Evolutionary conservation across 2,797 vertebrate genomes (phyloP).

Genomic region (Chelonia mydas): DNA sequence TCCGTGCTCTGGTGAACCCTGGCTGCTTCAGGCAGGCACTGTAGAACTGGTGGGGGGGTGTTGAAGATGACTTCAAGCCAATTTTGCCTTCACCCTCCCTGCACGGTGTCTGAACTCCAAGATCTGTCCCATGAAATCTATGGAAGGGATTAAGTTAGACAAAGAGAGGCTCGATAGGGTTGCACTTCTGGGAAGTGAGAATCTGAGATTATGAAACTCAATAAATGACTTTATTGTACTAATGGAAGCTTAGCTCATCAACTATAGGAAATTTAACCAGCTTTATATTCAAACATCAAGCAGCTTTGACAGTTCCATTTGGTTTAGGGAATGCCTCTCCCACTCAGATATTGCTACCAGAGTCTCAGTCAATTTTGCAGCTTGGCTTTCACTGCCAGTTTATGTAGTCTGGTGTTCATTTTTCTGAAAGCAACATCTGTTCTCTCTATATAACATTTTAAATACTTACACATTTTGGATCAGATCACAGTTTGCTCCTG

Average conservation of each 20-base stretch:
- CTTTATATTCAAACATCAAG: neutral
- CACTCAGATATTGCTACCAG: neutral
- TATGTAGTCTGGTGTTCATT: neutral
- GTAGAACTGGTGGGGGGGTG: neutral
- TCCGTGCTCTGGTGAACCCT: neutral
- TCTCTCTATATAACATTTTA: neutral
- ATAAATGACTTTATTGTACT: neutral
- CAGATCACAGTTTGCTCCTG: neutral
- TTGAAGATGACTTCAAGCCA: neutral
- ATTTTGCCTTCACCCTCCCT: neutral
- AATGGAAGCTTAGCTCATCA: neutral
- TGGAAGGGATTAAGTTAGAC: neutral
- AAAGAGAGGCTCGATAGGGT: neutral
- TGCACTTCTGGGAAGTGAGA: neutral
- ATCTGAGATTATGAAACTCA: neutral
- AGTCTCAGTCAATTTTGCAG: neutral
- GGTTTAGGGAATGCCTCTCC: neutral
- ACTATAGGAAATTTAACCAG: neutral
- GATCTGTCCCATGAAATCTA: neutral
- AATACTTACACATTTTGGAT: neutral
- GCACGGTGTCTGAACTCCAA: neutral
- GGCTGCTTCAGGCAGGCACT: neutral
- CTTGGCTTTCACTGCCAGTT: neutral
- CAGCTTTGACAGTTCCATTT: neutral
- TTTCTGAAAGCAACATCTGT: neutral